A percentile compares a stretch with the other conserved stretches of the same genome.
These are phyloP conservation scores for Rhynchotus rufescens DNA, from an alignment of 2,797 vertebrate species.

Conservation along the genomic window DNA sequence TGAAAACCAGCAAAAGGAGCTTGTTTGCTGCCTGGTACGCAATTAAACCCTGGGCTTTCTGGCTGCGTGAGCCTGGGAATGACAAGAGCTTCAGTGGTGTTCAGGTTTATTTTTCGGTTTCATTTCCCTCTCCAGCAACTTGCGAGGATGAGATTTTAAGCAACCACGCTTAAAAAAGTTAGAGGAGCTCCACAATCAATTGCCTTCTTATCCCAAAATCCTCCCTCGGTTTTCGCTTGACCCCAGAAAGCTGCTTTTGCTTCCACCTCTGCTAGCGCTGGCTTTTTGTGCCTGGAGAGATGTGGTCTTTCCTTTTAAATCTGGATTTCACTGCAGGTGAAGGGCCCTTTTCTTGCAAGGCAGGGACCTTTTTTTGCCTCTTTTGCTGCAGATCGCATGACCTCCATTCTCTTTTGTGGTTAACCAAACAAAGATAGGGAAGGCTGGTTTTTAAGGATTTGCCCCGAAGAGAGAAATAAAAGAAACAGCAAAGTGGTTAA, in stretches of 20 bases:
- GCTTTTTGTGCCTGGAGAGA: background rate
- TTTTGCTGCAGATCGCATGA: background rate
- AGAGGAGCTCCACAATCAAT: background rate
- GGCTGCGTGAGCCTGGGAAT: background rate
- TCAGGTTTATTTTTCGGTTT: background rate
- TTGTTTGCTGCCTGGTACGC: background rate
- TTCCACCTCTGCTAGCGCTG: background rate
- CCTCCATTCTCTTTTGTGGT: background rate
- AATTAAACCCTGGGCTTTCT: background rate
- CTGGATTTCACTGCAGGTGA: background rate
- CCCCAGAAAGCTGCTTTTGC: background rate
- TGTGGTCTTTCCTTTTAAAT: background rate
- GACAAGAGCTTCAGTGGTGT: background rate
- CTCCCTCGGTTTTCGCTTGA: background rate
- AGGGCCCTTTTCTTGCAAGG: background rate
- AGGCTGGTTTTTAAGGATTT: conserved; percentile 23
- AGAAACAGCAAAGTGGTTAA: background rate
- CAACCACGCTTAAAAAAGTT: background rate
- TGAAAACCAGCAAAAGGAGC: background rate
- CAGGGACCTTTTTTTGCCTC: background rate
- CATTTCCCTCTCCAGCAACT: background rate
- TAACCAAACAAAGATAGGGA: background rate
- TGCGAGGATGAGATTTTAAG: background rate
- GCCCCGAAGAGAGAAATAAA: conserved; percentile 26
- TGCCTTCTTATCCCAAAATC: background rate